Evolutionary conservation across 2,888 invertebrate genomes (phyloP), one percentile per base, ranked within the genome.

Genomic region (Diploptera punctata): DNA sequence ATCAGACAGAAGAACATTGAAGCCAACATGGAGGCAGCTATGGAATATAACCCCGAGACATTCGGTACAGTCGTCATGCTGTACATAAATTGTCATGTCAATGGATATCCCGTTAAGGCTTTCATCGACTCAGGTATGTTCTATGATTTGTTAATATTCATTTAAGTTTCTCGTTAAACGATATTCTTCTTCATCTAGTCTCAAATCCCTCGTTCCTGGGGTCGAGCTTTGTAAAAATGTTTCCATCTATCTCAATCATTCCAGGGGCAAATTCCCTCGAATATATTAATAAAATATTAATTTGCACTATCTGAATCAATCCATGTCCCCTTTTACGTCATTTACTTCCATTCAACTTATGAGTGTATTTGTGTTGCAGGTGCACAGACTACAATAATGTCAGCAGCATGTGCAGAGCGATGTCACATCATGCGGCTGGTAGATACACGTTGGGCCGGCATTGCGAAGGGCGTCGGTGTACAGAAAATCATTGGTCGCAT

Each of bases 351-450:
- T n/a, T n/a, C n/a, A n/a, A n/a, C n/a, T n/a, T n/a, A n/a, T n/a
- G n/a, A n/a, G n/a, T 18, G 19, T 52, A 24, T 4, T 61, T 33
- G 18, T 65, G 18, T 67, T 67, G 9, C 79, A 89, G 91, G 91
- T 74, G 99, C 99, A 68, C 99, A 99, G 85, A 94, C 97, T 43
- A 99, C 99, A 3, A 98, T 99, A 72, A 99, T 99, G 98, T 98
- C 98, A 57, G 93, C 95, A 74, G 90, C 91, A 0, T 98, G 98
- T 83, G 98, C 98, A 0, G 97, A 98, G 81, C 86, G 97, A 43
- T 98, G 98, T 83, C 93, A 95, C 81, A 94, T 96, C 70, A 95
- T 94, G 91, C 87, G 95, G 81, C 87, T 91, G 77, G 96, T 93
- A 1, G 99, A 99, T 81, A 91, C 90, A 0, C 89, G 97, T 81